Evolutionary conservation across 2,113 vertebrate species (phyloP), one percentile per base, ranked within the genome.

Genomic region (Syrmaticus mikado): DNA sequence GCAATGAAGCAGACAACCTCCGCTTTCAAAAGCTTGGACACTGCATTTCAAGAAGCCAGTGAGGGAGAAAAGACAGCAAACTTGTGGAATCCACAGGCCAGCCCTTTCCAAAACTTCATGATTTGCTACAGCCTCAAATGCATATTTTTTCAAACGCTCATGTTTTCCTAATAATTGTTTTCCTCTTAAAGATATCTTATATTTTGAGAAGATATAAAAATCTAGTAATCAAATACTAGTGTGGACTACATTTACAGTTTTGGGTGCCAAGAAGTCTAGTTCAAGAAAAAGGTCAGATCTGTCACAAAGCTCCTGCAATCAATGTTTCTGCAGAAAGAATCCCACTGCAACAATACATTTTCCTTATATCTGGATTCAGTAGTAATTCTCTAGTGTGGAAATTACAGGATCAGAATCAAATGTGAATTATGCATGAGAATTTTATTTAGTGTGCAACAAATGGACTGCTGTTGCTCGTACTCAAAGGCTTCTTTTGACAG

Each of bases 51-150:
- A 65, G 46, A 70, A n/a, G 38, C 43, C 40, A 40, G 11, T 45
- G 28, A 61, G 65, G 30, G 21, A 53, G 36, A 80, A 85, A 45
- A 21, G 6, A 9, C 10, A 86, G 19, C 13, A 43, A 78, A 43
- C 0, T 0, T 6, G 4, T 16, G 4, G 24, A 65, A 57, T 50
- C 19, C n/a, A 41, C 16, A 55, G 11, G 0, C 9, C 1, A 82
- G 11, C 3, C 8, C 17, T 57, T 71, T 34, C 34, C 41, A n/a
- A 36, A 77, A 32, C 28, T 68, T 41, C 58, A 62, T 66, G 77
- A 30, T 66, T 66, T 27, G 27, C 52, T 28, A 53, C 7, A 25
- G 58, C 38, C 67, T 68, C 66, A 78, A 36, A 36, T 13, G 25
- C 41, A 64, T 43, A 38, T 34, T 12, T 36, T 65, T 45, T 77